These are phyloP conservation scores for Malurus alboscapulatus DNA, from an alignment of 2,113 vertebrate species.

Conservation along the genomic window DNA sequence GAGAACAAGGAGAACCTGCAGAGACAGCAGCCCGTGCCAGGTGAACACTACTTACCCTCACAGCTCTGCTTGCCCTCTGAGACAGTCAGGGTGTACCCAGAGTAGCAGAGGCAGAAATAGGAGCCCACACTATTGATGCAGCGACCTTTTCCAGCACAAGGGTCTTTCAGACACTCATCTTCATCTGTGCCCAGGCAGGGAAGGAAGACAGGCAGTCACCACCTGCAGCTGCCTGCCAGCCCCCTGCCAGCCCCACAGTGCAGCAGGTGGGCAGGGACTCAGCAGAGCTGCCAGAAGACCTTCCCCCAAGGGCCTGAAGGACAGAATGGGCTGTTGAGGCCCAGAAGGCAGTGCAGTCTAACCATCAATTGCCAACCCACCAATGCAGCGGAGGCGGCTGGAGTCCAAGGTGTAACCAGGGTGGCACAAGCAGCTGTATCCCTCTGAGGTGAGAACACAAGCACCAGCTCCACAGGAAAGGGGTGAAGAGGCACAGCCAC, in stretches of 20 bases:
- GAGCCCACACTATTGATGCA: slow-evolving; percentile 88
- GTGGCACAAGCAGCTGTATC: slow-evolving; percentile 87
- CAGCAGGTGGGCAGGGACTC: neutral
- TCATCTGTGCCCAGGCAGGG: slow-evolving; percentile 73
- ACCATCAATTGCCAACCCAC: slow-evolving; percentile 59
- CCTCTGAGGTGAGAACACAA: slow-evolving; percentile 79
- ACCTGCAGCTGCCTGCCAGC: neutral
- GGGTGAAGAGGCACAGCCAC: slow-evolving; percentile 71
- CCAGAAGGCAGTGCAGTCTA: neutral
- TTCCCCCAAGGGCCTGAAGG: neutral
- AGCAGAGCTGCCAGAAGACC: neutral
- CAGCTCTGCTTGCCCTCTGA: slow-evolving; percentile 81
- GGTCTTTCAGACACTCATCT: slow-evolving; percentile 85
- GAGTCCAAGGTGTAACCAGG: slow-evolving; percentile 77
- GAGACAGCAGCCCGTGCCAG: neutral
- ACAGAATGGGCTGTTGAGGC: rapidly evolving
- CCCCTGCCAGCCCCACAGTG: neutral
- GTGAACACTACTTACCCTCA: slow-evolving; percentile 76
- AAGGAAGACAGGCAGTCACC: neutral
- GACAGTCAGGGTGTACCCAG: slow-evolving; percentile 81
- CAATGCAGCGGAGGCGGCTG: slow-evolving; percentile 78
- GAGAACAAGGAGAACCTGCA: neutral
- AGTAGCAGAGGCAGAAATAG: slow-evolving; percentile 86
- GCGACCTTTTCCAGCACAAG: slow-evolving; percentile 83
- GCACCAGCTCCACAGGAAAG: slow-evolving; percentile 83